Conservation (phyloP, 2,888 invertebrate genomes). For the Polyommatus icarus region DNA sequence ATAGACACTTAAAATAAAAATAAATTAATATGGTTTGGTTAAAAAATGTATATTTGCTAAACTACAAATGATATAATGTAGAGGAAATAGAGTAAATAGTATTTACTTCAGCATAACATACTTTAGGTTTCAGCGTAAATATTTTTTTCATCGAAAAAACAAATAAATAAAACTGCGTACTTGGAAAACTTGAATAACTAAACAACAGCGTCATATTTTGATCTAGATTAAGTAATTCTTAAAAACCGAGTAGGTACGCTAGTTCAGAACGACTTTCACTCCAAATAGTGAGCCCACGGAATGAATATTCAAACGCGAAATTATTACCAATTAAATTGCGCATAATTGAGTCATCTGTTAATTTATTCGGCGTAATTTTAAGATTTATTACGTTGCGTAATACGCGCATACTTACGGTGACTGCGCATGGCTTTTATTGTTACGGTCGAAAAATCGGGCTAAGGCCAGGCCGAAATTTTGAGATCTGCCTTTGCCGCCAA, state of each 20-base stretch:
- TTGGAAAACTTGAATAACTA: background rate
- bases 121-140: background rate
- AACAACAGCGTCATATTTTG: background rate
- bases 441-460: slow-evolving; percentile 18
- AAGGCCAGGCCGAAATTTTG: slow-evolving; percentile 13
- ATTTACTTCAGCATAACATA: background rate
- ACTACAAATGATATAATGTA: too few species aligned
- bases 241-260: background rate
- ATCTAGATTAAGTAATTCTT: background rate
- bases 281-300: slow-evolving; percentile 7
- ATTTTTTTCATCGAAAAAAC: background rate
- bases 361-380: slow-evolving; percentile 15
- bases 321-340: slow-evolving; percentile 18
- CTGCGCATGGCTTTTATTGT: slow-evolving; percentile 12
- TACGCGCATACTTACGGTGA: background rate
- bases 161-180: background rate
- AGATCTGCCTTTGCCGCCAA: background rate
- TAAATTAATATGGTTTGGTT: too few species aligned
- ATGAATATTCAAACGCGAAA: slow-evolving; percentile 28
- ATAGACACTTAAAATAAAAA: background rate
- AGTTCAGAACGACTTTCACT: slow-evolving; percentile 17
- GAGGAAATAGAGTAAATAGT: background rate
- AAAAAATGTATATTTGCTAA: too few species aligned
- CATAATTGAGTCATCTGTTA: slow-evolving; percentile 22
- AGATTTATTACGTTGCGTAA: slow-evolving; percentile 1